A percentile compares a stretch with the other conserved stretches of the same genome.
Conservation (phyloP, 1,140 invertebrate genomes). For the Myzus persicae region DNA sequence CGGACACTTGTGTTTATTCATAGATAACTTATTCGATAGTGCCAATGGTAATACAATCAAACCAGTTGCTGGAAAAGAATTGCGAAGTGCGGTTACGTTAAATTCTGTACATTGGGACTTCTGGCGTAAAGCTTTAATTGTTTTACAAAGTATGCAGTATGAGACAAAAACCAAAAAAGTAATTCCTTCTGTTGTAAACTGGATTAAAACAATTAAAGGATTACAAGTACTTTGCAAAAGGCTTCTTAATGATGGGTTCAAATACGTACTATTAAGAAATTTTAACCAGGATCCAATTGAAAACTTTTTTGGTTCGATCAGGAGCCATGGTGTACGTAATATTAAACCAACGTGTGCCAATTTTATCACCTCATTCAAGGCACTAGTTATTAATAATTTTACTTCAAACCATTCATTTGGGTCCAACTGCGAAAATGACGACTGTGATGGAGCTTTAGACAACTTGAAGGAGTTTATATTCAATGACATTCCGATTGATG, state of each 20-base stretch:
- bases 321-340: not conserved
- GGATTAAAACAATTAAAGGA: constrained; percentile 1
- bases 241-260: not conserved
- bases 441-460: not conserved
- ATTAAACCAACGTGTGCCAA: not conserved
- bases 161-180: not conserved
- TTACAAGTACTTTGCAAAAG: not conserved
- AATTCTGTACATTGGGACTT: not conserved
- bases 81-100: not conserved
- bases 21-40: constrained; percentile 1
- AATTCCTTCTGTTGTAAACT: constrained; percentile 5
- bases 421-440: not conserved
- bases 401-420: not conserved
- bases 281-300: not conserved
- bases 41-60: not conserved
- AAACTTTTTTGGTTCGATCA: not conserved
- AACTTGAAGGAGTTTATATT: not conserved
- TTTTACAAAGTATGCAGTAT: not conserved
- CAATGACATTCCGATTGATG: not conserved
- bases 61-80: not conserved
- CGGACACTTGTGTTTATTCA: not conserved
- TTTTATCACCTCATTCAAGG: not conserved
- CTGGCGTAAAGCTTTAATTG: not conserved
- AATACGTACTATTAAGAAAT: not conserved
- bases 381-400: not conserved